Base-by-base conservation (phyloP, 2,113 vertebrate species). In the Grantiella picta region DNA sequence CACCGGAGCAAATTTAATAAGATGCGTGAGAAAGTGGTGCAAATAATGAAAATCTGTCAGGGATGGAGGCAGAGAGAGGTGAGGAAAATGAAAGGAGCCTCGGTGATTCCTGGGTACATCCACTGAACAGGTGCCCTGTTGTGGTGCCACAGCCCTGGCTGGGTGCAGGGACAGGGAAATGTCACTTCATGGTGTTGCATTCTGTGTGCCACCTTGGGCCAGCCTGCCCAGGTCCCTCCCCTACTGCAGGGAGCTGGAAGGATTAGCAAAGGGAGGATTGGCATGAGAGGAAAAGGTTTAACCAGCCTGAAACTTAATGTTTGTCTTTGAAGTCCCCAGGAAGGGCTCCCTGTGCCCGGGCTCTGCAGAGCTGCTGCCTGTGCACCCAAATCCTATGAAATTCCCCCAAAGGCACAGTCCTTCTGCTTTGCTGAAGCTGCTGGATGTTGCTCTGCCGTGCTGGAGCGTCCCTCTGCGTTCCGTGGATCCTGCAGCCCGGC, bases 371-470 rank as follows among this genome's bases (percentile, higher is more conserved):
- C 38, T 13, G 50, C 52, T 25, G 13, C 49, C 72, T 19, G 15
- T 0, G 0, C 17, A 1, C 23, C 10, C 4, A 22, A 5, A 27
- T 5, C 35, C 49, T 3, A 0, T 1, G 27, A 9, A 20, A 23
- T 21, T 6, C 79, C 11, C 3, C 13, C 0, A 2, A 33, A 53
- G 27, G 2, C 0, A 0, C 2, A 0, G 13, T 4, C 4, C 22
- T 42, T 12, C 45, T 11, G 17, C 3, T 27, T 2, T 3, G 50
- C 3, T 15, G 86, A 2, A n/a, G 66, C 86, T 45, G 76, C 61
- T 36, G 2, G 10, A 0, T 14, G 50, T 9, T 5, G 49, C 85
- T 61, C 9, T 0, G 0, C 8, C 0, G 11, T 3, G 29, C 7
- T 33, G 4, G 14, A 4, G 3, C 0, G 65, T 18, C 65, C 53